Percentiles rank a stretch among this genome's conserved stretches.
phyloP scores from a whole-genome alignment of 1,140 invertebrate species.

The Habropoda laboriosa region DNA sequence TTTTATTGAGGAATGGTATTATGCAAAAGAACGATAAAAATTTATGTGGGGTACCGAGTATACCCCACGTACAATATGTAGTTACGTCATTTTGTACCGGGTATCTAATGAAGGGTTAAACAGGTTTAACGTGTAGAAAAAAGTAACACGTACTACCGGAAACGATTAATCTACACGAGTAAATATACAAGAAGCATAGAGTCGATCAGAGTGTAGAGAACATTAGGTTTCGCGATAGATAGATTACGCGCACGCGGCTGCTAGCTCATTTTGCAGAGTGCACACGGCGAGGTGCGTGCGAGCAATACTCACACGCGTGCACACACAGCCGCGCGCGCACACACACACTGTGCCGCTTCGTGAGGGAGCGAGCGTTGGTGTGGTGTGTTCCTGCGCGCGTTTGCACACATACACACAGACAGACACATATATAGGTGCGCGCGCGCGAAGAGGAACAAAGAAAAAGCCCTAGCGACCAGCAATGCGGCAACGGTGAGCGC shows the following conservation, averaged over 20 bases:
- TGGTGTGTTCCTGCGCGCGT: background rate
- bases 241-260: slow-evolving; percentile 5
- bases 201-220: slow-evolving; percentile 11
- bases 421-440: no score
- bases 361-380: background rate
- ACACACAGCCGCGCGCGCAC: no score
- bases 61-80: no score
- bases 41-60: no score
- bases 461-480: slow-evolving; percentile 76
- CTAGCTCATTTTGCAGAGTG: slow-evolving; percentile 35
- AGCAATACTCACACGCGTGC: slow-evolving; percentile 17
- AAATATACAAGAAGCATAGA: slow-evolving; percentile 20
- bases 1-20: no score
- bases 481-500: slow-evolving; percentile 77
- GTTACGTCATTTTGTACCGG: no score
- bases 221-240: slow-evolving; percentile 18
- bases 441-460: slow-evolving; percentile 71
- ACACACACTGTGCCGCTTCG: background rate
- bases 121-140: background rate
- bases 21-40: no score
- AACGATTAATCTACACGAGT: background rate
- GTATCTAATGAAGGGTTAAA: no score
- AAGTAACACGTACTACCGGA: background rate
- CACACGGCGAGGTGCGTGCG: slow-evolving; percentile 28
- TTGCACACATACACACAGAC: background rate